Conservation (phyloP, 2,888 invertebrate genomes). For the Melinaea marsaeus region DNA sequence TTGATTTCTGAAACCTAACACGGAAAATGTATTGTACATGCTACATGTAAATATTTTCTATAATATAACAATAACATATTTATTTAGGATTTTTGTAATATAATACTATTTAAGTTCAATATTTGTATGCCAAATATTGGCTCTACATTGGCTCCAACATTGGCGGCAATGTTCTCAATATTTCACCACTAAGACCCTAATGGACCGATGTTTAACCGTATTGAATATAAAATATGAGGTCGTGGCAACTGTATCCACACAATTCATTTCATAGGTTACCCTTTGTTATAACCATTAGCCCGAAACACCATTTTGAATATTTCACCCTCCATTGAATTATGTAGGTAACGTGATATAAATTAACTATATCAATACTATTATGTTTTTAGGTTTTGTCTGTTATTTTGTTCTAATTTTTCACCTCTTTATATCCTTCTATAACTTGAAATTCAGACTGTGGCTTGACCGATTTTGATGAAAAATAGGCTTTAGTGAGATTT, state of each 20-base stretch:
- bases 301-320: conserved; percentile 3
- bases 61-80: not conserved
- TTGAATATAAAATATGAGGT: not conserved
- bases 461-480: too few relatives aligned
- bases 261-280: not conserved
- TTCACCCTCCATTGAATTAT: not conserved
- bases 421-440: too few relatives aligned
- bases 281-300: too few relatives aligned
- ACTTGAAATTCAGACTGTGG: too few relatives aligned
- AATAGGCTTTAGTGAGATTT: too few relatives aligned
- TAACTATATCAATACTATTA: not conserved
- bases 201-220: not conserved
- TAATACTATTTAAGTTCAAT: too few relatives aligned
- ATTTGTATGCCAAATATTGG: too few relatives aligned
- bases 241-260: not conserved
- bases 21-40: not conserved
- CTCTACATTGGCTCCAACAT: not conserved
- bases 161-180: not conserved
- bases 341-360: not conserved
- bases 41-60: not conserved
- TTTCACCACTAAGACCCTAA: not conserved
- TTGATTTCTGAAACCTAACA: conserved; percentile 16
- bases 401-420: too few relatives aligned
- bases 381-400: not conserved
- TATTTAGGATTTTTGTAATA: too few relatives aligned